Percentiles rank a stretch among this genome's conserved stretches.
These are phyloP conservation scores for Thunnus albacares DNA, from an alignment of 2,797 vertebrate species.

Conservation along the genomic window DNA sequence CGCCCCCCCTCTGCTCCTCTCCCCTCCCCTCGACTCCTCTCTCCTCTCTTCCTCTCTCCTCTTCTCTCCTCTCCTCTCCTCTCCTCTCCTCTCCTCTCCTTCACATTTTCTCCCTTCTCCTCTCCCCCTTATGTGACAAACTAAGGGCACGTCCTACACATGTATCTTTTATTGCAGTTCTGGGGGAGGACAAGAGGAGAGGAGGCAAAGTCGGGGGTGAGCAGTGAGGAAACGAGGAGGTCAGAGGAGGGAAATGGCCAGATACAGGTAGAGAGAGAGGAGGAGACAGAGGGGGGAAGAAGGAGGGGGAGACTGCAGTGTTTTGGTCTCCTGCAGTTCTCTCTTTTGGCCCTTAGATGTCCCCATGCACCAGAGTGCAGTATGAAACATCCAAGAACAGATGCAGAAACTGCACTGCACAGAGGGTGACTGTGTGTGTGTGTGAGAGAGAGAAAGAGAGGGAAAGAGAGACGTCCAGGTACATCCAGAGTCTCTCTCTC, in stretches of 20 bases:
- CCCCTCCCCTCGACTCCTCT: no score
- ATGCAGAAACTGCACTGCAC: conserved; percentile 52
- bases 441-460: not conserved
- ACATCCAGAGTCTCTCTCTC: conserved; percentile 16
- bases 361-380: conserved; percentile 70
- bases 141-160: not conserved
- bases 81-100: no score
- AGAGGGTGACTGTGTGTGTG: not conserved
- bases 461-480: conserved; percentile 9
- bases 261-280: conserved; percentile 18
- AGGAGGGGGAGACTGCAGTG: conserved; percentile 73
- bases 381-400: conserved; percentile 15
- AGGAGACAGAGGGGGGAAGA: conserved; percentile 8
- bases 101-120: no score
- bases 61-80: no score
- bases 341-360: conserved; percentile 70
- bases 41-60: no score
- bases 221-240: conserved; percentile 11
- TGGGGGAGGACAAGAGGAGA: not conserved
- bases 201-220: not conserved
- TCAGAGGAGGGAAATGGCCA: conserved; percentile 24
- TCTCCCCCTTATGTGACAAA: not conserved
- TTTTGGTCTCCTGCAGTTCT: conserved; percentile 74
- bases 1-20: no score
- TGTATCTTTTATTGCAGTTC: not conserved